phyloP scores from a whole-genome alignment of 2,888 invertebrate genomes.

The Spodoptera picta region DNA sequence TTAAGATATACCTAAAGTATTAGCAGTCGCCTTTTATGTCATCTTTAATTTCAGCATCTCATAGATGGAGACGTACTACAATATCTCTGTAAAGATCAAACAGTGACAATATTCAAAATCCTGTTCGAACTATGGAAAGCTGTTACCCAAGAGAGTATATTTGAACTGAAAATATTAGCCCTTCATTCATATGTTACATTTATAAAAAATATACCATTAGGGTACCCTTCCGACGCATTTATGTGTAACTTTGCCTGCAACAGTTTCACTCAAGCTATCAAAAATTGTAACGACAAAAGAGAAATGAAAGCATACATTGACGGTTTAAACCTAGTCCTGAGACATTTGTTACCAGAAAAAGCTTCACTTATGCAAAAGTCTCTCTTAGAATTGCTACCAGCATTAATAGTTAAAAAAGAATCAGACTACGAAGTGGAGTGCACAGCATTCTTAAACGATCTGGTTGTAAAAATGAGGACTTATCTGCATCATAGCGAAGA shows the following conservation, averaged over 20 bases:
- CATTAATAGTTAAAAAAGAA: constrained; percentile 82
- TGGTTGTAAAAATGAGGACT: constrained; percentile 85
- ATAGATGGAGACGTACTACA: constrained; percentile 74
- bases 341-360: constrained; percentile 78
- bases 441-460: constrained; percentile 80
- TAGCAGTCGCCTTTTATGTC: too few species aligned
- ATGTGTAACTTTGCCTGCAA: constrained; percentile 88
- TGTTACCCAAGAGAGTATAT: constrained; percentile 79
- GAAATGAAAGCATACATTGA: constrained; percentile 71
- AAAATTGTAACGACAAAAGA: constrained; percentile 67
- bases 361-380: constrained; percentile 79
- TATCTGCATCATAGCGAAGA: constrained; percentile 82
- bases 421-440: constrained; percentile 71
- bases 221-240: constrained; percentile 83
- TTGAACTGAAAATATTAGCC: constrained; percentile 86
- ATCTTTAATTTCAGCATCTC: constrained; percentile 66
- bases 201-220: constrained; percentile 77
- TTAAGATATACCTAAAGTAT: too few species aligned
- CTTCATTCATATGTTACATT: constrained; percentile 89
- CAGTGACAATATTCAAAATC: constrained; percentile 86
- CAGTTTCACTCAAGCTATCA: constrained; percentile 86
- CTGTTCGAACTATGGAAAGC: constrained; percentile 84
- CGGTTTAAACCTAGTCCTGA: constrained; percentile 81
- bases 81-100: constrained; percentile 81
- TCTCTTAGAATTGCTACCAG: constrained; percentile 86